phyloP scores from a whole-genome alignment of 2,797 vertebrate species.

The Synaphobranchus kaupii region DNA sequence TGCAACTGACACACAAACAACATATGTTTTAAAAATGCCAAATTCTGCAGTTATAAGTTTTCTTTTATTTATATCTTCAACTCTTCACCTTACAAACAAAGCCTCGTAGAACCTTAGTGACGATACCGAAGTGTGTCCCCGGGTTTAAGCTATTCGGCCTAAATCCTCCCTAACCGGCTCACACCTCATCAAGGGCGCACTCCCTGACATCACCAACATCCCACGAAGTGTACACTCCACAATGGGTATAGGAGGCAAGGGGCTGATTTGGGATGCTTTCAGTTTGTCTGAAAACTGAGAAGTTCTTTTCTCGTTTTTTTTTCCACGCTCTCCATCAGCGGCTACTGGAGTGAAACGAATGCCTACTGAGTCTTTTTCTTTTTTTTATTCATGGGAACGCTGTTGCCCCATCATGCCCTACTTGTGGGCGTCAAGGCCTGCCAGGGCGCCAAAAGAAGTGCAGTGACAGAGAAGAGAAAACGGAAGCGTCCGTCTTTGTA shows the following conservation, averaged over 20 bases:
- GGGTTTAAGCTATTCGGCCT: background rate
- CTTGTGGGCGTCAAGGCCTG: background rate
- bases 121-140: background rate
- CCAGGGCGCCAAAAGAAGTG: constrained; percentile 8
- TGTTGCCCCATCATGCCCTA: constrained; percentile 26
- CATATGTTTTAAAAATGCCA: background rate
- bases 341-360: background rate
- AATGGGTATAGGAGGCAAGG: background rate
- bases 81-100: background rate
- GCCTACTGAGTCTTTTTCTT: background rate
- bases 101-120: background rate
- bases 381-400: constrained; percentile 5
- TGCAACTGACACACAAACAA: background rate
- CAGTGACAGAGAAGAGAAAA: background rate
- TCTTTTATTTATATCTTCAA: background rate
- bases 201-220: background rate
- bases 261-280: background rate
- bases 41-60: background rate
- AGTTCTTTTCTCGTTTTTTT: background rate
- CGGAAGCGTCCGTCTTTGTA: background rate
- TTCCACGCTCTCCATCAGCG: background rate
- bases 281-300: background rate
- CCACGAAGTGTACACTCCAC: background rate
- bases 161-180: background rate
- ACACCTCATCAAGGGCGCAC: background rate